These are phyloP conservation scores for Callionymus lyra DNA, from an alignment of 2,113 vertebrate species.

Conservation along the genomic window DNA sequence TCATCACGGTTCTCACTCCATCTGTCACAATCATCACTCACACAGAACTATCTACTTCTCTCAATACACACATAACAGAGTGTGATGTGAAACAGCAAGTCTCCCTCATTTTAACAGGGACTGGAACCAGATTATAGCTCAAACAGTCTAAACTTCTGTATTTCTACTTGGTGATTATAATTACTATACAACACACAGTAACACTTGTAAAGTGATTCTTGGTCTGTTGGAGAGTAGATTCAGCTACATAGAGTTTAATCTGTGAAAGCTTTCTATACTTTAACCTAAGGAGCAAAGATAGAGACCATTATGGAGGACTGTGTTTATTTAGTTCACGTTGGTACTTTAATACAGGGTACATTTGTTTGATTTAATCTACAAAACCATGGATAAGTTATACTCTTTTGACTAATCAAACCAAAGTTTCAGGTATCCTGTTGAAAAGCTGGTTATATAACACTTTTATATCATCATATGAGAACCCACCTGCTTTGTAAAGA, in stretches of 20 bases:
- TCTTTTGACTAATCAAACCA: too few relatives aligned
- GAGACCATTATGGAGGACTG: too few relatives aligned
- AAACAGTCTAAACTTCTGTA: conserved; percentile 29
- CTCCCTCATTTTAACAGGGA: conserved; percentile 39
- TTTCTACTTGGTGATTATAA: conserved; percentile 8
- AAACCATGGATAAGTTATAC: too few relatives aligned
- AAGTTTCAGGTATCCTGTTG: too few relatives aligned
- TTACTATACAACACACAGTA: conserved; percentile 4
- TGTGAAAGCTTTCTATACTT: too few relatives aligned
- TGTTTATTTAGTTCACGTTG: too few relatives aligned
- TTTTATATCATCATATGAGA: too few relatives aligned
- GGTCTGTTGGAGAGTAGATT: conserved; percentile 23
- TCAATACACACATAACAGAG: conserved; percentile 7
- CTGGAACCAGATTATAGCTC: conserved; percentile 41
- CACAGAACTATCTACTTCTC: conserved; percentile 10
- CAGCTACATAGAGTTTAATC: not conserved
- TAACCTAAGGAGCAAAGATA: too few relatives aligned
- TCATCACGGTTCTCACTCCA: conserved; percentile 52
- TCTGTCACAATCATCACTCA: conserved; percentile 59
- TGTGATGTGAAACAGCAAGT: conserved; percentile 45
- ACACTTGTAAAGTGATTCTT: conserved; percentile 28
- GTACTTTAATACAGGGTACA: too few relatives aligned
- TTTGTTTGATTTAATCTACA: too few relatives aligned
- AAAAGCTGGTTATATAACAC: too few relatives aligned
- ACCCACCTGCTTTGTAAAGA: too few relatives aligned